Percentiles rank a stretch among this genome's conserved stretches.
Evolutionary conservation across 64 coral and sea anemone species (phyloP).

Genomic region (Montipora efflorescens): DNA sequence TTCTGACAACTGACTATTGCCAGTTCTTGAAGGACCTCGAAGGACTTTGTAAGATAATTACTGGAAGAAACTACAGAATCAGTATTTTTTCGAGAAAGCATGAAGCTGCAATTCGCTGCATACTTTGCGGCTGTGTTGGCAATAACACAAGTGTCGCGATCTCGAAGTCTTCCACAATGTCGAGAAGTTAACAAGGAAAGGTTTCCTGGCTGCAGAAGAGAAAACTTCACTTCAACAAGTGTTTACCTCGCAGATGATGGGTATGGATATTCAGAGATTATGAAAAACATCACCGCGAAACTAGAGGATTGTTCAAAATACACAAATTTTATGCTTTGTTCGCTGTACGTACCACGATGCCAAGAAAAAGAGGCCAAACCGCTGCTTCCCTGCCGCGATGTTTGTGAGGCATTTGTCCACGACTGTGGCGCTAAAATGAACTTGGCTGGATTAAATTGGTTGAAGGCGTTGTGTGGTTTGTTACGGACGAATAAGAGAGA

Average conservation of each 20-base stretch:
- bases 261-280: not conserved
- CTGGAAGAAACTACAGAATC: too few species aligned
- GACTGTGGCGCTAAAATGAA: constrained; percentile 43
- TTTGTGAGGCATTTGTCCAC: constrained; percentile 49
- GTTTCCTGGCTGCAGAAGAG: not conserved
- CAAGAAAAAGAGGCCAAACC: constrained; percentile 1
- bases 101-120: not conserved
- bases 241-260: not conserved
- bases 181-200: not conserved
- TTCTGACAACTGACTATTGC: too few species aligned
- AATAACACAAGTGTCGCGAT: not conserved
- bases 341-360: constrained; percentile 63
- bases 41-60: too few species aligned
- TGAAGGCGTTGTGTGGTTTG: constrained; percentile 54
- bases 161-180: not conserved
- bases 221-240: constrained; percentile 1
- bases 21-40: too few species aligned
- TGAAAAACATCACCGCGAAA: not conserved
- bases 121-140: not conserved
- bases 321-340: constrained; percentile 56
- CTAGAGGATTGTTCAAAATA: constrained; percentile 54
- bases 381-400: constrained; percentile 49
- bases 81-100: not conserved
- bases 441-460: constrained; percentile 39
- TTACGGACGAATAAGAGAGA: constrained; percentile 6